Evolutionary conservation across 2,797 vertebrate species (phyloP).

Genomic region (Phataginus tricuspis): DNA sequence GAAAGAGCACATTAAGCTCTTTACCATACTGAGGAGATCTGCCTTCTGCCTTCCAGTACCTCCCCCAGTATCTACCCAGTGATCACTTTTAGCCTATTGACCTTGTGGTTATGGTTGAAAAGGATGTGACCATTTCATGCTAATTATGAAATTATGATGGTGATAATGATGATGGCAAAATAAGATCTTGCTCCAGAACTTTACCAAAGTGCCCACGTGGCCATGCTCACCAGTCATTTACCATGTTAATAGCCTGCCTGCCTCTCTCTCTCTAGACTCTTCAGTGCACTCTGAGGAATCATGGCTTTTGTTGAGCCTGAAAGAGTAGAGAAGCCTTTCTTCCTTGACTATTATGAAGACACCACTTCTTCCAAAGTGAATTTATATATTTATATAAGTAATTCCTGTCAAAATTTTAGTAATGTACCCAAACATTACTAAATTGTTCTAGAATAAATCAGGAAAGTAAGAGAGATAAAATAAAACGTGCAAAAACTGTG

Average conservation of each 20-base stretch:
- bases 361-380: slow-evolving; percentile 6
- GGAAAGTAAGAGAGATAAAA: neutral
- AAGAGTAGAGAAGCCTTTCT: neutral
- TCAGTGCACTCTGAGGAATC: neutral
- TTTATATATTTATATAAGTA: slow-evolving; percentile 10
- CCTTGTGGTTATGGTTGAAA: neutral
- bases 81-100: neutral
- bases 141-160: neutral
- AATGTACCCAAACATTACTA: neutral
- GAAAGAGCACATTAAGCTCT: neutral
- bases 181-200: neutral
- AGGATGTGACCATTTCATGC: neutral
- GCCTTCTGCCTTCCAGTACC: neutral
- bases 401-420: neutral
- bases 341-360: slow-evolving; percentile 29
- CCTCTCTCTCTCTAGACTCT: neutral
- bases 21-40: neutral
- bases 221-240: neutral
- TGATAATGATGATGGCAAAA: neutral
- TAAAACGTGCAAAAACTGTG: slow-evolving; percentile 7
- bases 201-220: neutral
- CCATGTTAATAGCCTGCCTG: neutral
- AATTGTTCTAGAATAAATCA: slow-evolving; percentile 16
- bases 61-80: neutral
- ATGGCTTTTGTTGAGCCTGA: neutral